A percentile compares a stretch with the other conserved stretches of the same genome.
phyloP scores from a whole-genome alignment of 2,797 vertebrate genomes.

The Hybognathus amarus region DNA sequence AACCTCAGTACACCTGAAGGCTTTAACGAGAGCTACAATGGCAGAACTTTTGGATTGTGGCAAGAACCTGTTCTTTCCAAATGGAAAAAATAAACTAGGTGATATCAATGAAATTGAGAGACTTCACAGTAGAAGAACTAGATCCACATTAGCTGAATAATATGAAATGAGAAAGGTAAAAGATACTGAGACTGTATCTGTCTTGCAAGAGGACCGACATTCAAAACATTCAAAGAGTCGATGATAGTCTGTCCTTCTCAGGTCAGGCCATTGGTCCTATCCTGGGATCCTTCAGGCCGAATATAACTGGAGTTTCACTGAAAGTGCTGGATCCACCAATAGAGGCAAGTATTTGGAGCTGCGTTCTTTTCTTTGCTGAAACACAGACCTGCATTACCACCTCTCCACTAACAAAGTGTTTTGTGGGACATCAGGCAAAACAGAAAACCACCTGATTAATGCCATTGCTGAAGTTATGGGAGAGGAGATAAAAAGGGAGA shows the following conservation, averaged over 20 bases:
- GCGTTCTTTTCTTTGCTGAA: background rate
- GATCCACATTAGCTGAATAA: background rate
- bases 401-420: background rate
- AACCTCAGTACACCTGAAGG: slow-evolving; percentile 10
- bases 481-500: slow-evolving; percentile 24
- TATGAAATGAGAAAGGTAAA: background rate
- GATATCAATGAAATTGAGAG: slow-evolving; percentile 6
- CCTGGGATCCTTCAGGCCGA: background rate
- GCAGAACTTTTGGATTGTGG: background rate
- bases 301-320: background rate
- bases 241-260: no score
- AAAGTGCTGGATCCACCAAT: slow-evolving; percentile 1
- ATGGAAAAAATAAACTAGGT: slow-evolving; percentile 1
- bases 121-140: slow-evolving; percentile 13
- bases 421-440: background rate
- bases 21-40: slow-evolving; percentile 4
- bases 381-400: background rate
- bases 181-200: slow-evolving; percentile 1
- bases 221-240: background rate
- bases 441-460: background rate
- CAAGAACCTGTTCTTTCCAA: slow-evolving; percentile 14
- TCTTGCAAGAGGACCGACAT: background rate
- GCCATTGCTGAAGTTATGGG: background rate
- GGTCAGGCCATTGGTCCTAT: no score
- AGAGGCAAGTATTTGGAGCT: background rate